Base-by-base conservation (phyloP, 2,888 invertebrate genomes). In the Xestia ashworthii region DNA sequence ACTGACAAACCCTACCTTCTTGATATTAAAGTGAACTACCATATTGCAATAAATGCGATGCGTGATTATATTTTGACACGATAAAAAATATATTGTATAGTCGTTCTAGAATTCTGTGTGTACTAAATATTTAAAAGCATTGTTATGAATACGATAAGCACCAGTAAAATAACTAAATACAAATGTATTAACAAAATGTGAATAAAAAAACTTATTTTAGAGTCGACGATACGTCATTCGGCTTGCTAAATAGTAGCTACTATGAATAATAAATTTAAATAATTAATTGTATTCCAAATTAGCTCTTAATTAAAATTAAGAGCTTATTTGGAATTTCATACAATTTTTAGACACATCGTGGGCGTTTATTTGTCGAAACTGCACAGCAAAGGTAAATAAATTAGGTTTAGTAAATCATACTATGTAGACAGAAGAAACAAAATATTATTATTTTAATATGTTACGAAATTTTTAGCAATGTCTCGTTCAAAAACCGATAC, bases 1-100 rank as follows among this genome's bases (percentile, higher is more conserved):
- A 79, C 74, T 73, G 83, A 66, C 74, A 84, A 78, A 41, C 25
- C 55, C 65, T 74, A 72, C 14, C 48, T 74, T 14, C 53, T 64
- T 74, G 41, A 41, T 74, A 72, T 67, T 77, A 67, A 82, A 74
- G 46, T 65, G n/a, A 25, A 64, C 76, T 66, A 74, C 70, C 71
- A 32, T 74, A 83, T 60, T 76, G 69, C 41, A 67, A 68, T 76
- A 73, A 69, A 66, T 38, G 66, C 41, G 8, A 83, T 65, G 74
- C 44, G 50, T 86, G 67, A 79, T 74, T 75, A 67, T 73, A 58
- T 83, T 83, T 76, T 69, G 32, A 71, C 14, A 32, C 55, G 0
- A 78, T 83, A 82, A 70, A 84, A 70, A 38, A 62, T 74, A 83
- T 58, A 66, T 66, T 62, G 32, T 74, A 65, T 41, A 14, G 25